Conservation (phyloP, 2,888 invertebrate species). For the Sepiola atlantica region DNA sequence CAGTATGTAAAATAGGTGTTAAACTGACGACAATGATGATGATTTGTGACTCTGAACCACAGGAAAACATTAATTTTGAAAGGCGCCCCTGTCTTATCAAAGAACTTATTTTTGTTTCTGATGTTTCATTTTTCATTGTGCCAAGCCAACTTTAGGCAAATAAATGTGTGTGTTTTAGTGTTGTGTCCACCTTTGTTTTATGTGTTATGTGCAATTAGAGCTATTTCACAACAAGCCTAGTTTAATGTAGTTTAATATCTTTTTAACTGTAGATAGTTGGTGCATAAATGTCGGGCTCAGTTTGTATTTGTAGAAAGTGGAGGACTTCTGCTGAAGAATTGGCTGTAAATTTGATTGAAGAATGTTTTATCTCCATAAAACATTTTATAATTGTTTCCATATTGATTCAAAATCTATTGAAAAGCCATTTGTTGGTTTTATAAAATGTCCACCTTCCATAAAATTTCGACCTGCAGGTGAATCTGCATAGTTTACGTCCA, state of each 20-base stretch:
- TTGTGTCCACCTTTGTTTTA: not conserved
- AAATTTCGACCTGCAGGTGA: no score
- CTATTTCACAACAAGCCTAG: not conserved
- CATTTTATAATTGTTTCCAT: not conserved
- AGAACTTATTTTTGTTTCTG: not conserved
- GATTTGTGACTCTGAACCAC: no score
- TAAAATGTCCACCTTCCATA: no score
- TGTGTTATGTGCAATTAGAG: not conserved
- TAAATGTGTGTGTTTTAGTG: not conserved
- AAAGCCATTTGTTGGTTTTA: no score
- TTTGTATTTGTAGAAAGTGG: not conserved
- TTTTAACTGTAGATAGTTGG: not conserved
- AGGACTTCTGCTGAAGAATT: not conserved
- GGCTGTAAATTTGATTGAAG: not conserved
- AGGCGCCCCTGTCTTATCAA: not conserved
- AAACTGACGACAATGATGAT: no score
- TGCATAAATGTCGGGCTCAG: not conserved
- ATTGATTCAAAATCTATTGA: not conserved
- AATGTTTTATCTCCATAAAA: not conserved
- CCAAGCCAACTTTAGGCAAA: not conserved
- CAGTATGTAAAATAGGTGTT: no score
- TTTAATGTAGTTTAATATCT: not conserved
- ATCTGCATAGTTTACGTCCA: no score
- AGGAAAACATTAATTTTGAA: no score
- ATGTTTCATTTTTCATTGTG: not conserved